These are phyloP conservation scores for Erannis defoliaria DNA, from an alignment of 2,888 invertebrate genomes.

Conservation along the genomic window DNA sequence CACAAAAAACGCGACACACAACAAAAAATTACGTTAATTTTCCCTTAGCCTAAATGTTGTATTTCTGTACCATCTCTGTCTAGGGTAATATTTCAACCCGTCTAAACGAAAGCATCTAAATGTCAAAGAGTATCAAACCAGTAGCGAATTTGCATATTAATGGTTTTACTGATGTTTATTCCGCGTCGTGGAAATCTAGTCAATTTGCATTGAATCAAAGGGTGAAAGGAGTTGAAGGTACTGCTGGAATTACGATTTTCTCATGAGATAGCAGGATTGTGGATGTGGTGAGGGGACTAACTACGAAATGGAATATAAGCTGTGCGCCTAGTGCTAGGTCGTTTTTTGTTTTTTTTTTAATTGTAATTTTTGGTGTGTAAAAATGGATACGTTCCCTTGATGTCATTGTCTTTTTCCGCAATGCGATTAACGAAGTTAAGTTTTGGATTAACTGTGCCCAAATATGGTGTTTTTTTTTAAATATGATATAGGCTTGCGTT, in stretches of 20 bases:
- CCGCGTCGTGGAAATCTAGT: slow-evolving; percentile 28
- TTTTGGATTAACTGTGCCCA: no score
- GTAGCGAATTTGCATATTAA: slow-evolving; percentile 37
- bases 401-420: no score
- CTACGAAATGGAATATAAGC: not conserved
- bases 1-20: no score
- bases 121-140: slow-evolving; percentile 35
- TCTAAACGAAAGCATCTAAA: slow-evolving; percentile 26
- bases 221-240: slow-evolving; percentile 10
- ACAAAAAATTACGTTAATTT: no score
- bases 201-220: slow-evolving; percentile 33
- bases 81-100: slow-evolving; percentile 32
- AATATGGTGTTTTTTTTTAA: no score
- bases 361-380: no score
- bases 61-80: slow-evolving; percentile 9
- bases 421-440: no score
- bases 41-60: not conserved
- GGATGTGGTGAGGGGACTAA: no score
- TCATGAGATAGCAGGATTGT: not conserved
- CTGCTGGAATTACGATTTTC: slow-evolving; percentile 3
- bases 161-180: slow-evolving; percentile 30
- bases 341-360: no score
- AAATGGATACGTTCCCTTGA: no score
- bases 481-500: no score
- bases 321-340: no score